Evolutionary conservation across 2,113 vertebrate species (phyloP).

Genomic region (Raja brachyura): DNA sequence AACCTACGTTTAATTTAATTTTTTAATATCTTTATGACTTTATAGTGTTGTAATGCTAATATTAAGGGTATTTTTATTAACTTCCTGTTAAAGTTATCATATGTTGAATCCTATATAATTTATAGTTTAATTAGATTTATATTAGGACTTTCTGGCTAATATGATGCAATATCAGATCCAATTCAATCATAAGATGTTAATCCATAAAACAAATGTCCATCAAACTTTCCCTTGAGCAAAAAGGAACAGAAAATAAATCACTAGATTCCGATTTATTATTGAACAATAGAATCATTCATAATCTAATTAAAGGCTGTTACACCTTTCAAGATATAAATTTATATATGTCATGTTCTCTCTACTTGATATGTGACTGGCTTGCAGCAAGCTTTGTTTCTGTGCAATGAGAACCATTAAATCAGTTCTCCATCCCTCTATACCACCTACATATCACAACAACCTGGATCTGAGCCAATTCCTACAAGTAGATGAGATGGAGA

Average conservation of each 20-base stretch:
- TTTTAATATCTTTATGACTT: slow-evolving; percentile 13
- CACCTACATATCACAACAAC: not conserved
- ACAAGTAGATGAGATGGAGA: too few species aligned
- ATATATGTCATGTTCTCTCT: not conserved
- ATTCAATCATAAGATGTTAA: not conserved
- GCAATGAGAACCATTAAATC: too few species aligned
- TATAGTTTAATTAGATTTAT: not conserved
- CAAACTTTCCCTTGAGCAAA: not conserved
- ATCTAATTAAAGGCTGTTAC: not conserved
- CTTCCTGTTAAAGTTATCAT: not conserved
- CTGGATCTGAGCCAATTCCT: not conserved
- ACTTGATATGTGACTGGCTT: not conserved
- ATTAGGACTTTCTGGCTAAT: not conserved
- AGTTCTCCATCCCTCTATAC: not conserved
- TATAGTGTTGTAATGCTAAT: not conserved
- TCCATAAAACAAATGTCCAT: not conserved
- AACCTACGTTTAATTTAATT: not conserved
- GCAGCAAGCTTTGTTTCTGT: not conserved
- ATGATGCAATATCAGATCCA: not conserved
- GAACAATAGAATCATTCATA: not conserved
- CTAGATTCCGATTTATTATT: not conserved
- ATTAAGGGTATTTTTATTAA: slow-evolving; percentile 5
- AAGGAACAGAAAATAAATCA: not conserved
- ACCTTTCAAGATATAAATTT: not conserved
- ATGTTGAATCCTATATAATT: not conserved